Percentiles rank a stretch among this genome's conserved stretches.
phyloP scores from a whole-genome alignment of 2,888 invertebrate species.

The Lymantria monacha region DNA sequence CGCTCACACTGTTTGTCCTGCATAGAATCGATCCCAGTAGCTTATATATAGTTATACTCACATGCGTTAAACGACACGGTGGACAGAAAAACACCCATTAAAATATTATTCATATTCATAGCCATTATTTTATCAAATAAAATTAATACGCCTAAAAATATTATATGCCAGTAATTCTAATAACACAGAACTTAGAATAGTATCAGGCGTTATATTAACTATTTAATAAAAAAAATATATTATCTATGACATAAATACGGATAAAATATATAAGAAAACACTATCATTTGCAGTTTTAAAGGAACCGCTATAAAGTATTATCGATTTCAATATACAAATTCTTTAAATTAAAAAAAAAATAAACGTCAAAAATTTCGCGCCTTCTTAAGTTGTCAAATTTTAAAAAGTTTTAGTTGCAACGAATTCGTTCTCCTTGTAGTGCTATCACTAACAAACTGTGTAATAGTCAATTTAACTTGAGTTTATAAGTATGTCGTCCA shows the following conservation, averaged over 20 bases:
- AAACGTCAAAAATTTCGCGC: neutral
- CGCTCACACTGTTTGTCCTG: neutral
- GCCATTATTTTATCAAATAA: slow-evolving; percentile 10
- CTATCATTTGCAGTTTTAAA: neutral
- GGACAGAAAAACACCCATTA: slow-evolving; percentile 41
- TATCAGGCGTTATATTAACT: slow-evolving; percentile 11
- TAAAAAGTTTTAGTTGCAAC: slow-evolving; percentile 8
- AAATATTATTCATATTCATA: slow-evolving; percentile 19
- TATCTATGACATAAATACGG: neutral
- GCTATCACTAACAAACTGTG: slow-evolving; percentile 44
- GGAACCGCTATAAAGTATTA: neutral
- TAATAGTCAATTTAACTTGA: slow-evolving; percentile 31
- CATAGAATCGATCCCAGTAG: neutral
- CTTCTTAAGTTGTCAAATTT: neutral
- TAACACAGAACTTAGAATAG: neutral
- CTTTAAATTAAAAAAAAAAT: neutral
- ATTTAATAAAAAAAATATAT: slow-evolving; percentile 1
- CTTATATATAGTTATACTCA: slow-evolving; percentile 35
- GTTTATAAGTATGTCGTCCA: slow-evolving; percentile 50
- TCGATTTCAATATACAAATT: neutral
- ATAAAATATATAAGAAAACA: neutral
- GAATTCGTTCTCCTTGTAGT: slow-evolving; percentile 33
- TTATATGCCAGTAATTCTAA: neutral
- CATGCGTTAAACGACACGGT: slow-evolving; percentile 45
- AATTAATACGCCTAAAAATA: slow-evolving; percentile 29